A percentile compares a stretch with the other conserved stretches of the same genome.
These are phyloP conservation scores for Drosophila tsacasi DNA, from an alignment of 1,140 invertebrate species.

Conservation along the genomic window DNA sequence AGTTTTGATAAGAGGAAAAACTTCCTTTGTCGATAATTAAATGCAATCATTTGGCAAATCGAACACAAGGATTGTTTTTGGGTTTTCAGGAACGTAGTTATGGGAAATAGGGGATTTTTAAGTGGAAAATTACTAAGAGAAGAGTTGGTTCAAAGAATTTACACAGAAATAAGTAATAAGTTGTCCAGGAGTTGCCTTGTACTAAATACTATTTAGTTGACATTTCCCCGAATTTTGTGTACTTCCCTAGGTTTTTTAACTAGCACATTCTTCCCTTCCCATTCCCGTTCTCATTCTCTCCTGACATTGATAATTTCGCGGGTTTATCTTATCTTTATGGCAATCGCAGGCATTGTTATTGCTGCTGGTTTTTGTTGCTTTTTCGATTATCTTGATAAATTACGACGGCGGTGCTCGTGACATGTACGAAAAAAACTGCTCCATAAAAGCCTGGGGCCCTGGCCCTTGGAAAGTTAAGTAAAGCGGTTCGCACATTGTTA, in stretches of 20 bases:
- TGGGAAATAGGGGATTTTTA: not conserved
- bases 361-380: conserved; percentile 34
- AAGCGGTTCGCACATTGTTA: conserved; percentile 47
- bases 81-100: not conserved
- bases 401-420: conserved; percentile 73
- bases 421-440: conserved; percentile 29
- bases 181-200: no score
- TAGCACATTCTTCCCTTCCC: conserved; percentile 1
- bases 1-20: conserved; percentile 42
- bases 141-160: not conserved
- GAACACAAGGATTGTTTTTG: conserved; percentile 13
- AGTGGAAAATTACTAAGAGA: not conserved
- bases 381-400: conserved; percentile 79
- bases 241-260: conserved; percentile 4
- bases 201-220: no score
- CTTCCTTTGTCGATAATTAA: conserved; percentile 62
- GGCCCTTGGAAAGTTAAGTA: conserved; percentile 36
- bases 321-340: conserved; percentile 78
- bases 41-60: conserved; percentile 62
- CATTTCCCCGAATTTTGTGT: not conserved
- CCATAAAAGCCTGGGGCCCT: conserved; percentile 10
- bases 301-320: conserved; percentile 67
- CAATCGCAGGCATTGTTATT: conserved; percentile 50
- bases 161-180: no score
- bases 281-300: not conserved